Percentiles rank a stretch among this genome's conserved stretches.
These are phyloP conservation scores for Phrynocephalus forsythii DNA, from an alignment of 2,797 vertebrate genomes.

Conservation along the genomic window DNA sequence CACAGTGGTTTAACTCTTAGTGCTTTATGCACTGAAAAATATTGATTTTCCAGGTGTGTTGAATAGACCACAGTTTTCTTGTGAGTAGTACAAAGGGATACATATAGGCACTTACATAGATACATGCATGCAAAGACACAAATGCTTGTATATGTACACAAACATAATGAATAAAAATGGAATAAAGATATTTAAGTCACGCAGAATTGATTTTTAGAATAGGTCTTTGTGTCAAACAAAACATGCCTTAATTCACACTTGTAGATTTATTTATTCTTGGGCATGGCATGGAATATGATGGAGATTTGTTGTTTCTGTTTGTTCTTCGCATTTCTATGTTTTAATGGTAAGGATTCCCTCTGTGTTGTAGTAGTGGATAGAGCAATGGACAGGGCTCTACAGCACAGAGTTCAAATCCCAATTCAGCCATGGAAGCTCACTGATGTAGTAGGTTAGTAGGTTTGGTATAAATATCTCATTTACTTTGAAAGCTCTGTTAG, in stretches of 20 bases:
- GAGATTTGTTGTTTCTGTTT: background rate
- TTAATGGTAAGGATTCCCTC: background rate
- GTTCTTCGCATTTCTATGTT: background rate
- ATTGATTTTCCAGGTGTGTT: slow-evolving; percentile 37
- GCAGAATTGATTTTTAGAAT: background rate
- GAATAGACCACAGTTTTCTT: slow-evolving; percentile 36
- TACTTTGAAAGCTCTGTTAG: too few relatives aligned
- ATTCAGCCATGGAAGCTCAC: too few relatives aligned
- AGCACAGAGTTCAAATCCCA: too few relatives aligned
- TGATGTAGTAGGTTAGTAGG: too few relatives aligned
- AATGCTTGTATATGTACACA: too few relatives aligned
- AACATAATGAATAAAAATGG: background rate
- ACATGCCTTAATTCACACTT: background rate
- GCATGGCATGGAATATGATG: background rate
- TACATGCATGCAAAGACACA: too few relatives aligned
- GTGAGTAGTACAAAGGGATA: background rate
- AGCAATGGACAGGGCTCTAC: too few relatives aligned
- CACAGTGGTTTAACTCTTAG: slow-evolving; percentile 24
- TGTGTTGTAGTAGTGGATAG: too few relatives aligned
- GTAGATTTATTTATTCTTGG: background rate
- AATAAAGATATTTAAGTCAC: background rate
- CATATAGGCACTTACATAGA: background rate
- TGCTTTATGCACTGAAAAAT: slow-evolving; percentile 14
- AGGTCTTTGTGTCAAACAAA: background rate
- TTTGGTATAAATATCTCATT: too few relatives aligned